Percentiles rank a stretch among this genome's conserved stretches.
phyloP scores from a whole-genome alignment of 2,888 invertebrate species.

The Ptilodon capucinus region DNA sequence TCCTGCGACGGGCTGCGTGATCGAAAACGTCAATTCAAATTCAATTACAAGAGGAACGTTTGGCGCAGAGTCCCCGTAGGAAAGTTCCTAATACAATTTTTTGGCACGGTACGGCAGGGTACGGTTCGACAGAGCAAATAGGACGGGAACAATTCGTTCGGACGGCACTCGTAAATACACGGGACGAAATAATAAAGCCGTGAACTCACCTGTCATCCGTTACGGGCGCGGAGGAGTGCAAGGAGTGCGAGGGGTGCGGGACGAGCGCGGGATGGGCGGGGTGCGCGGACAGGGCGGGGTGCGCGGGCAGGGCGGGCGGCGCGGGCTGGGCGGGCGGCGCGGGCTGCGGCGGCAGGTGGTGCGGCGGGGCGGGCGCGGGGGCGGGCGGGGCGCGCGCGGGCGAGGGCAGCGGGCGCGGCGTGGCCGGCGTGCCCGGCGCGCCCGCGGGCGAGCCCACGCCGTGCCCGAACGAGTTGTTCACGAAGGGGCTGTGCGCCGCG shows the following conservation, averaged over 20 bases:
- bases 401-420: constrained; percentile 73
- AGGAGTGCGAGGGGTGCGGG: constrained; percentile 48
- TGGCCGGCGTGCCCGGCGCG: constrained; percentile 63
- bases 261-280: constrained; percentile 63
- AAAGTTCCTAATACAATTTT: no score
- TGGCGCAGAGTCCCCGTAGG: no score
- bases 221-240: constrained; percentile 45
- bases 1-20: constrained; percentile 79
- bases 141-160: no score
- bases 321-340: constrained; percentile 65
- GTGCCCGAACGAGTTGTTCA: constrained; percentile 55
- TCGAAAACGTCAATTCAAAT: no score
- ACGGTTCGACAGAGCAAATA: no score
- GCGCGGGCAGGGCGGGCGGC: constrained; percentile 56
- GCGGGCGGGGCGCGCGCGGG: constrained; percentile 41
- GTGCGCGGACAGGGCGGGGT: constrained; percentile 38
- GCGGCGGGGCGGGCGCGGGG: constrained; percentile 46
- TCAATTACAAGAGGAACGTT: no score
- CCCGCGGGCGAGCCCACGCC: constrained; percentile 47
- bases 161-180: no score
- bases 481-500: constrained; percentile 83
- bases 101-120: no score
- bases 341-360: constrained; percentile 59
- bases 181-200: background rate
- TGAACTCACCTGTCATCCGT: constrained; percentile 31